Evolutionary conservation across 2,113 vertebrate species (phyloP).

Genomic region (Isurus oxyrinchus): DNA sequence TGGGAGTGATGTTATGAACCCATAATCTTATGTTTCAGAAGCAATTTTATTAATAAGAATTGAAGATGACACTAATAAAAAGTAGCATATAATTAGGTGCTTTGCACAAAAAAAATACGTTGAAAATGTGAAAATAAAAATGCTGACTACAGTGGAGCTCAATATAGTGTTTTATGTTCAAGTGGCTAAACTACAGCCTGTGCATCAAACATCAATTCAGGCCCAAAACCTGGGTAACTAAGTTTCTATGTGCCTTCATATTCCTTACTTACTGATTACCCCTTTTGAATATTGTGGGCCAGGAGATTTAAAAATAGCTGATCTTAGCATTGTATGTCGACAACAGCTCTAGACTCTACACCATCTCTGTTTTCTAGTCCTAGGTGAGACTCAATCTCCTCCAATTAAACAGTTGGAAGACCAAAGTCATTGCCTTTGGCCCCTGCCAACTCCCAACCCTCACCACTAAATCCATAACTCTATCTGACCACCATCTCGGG

Average conservation of each 20-base stretch:
- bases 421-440: neutral
- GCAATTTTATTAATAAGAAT: neutral
- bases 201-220: neutral
- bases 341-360: neutral
- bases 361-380: neutral
- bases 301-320: neutral
- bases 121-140: neutral
- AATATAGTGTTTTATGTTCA: neutral
- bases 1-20: neutral
- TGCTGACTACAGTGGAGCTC: neutral
- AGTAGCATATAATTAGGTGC: neutral
- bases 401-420: neutral
- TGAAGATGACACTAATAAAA: neutral
- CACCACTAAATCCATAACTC: neutral
- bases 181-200: neutral
- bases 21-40: neutral
- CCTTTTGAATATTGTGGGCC: neutral
- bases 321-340: neutral
- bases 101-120: neutral
- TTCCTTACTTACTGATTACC: neutral
- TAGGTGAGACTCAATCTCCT: neutral
- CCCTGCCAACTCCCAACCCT: neutral
- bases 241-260: neutral
- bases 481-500: neutral
- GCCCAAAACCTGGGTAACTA: neutral